Percentiles rank a stretch among this genome's conserved stretches.
These are phyloP conservation scores for Choreutis nemorana DNA, from an alignment of 2,888 invertebrate species.

Conservation along the genomic window DNA sequence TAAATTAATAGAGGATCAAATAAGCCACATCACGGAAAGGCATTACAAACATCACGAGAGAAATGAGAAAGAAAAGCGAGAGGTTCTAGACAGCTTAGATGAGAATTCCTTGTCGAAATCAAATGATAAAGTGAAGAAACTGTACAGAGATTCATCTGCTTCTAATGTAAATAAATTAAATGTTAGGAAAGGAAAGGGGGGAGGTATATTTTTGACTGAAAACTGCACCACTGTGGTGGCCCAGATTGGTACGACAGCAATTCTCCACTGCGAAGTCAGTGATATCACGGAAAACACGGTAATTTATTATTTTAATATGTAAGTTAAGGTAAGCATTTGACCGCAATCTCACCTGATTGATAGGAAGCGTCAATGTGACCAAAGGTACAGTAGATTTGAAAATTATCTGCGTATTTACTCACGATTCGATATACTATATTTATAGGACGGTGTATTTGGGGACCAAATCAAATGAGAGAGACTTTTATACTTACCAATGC, in stretches of 20 bases:
- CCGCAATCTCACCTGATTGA: too few species aligned
- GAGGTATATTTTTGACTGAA: slow-evolving; percentile 65
- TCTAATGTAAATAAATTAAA: slow-evolving; percentile 50
- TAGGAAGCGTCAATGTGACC: too few species aligned
- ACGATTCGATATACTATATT: too few species aligned
- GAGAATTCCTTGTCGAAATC: slow-evolving; percentile 36
- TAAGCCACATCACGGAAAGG: slow-evolving; percentile 26
- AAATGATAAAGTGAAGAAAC: slow-evolving; percentile 54
- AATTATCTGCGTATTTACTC: too few species aligned
- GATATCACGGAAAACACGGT: slow-evolving; percentile 71
- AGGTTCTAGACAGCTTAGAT: slow-evolving; percentile 36
- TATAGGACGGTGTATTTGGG: too few species aligned
- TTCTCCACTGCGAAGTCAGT: slow-evolving; percentile 70
- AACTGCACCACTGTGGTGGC: slow-evolving; percentile 71
- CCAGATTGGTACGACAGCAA: slow-evolving; percentile 69
- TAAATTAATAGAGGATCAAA: slow-evolving; percentile 36
- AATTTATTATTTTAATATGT: slow-evolving; percentile 23
- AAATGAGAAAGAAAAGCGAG: slow-evolving; percentile 43
- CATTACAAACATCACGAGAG: slow-evolving; percentile 31
- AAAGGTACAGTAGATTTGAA: too few species aligned
- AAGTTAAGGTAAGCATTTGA: too few species aligned
- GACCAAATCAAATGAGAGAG: too few species aligned
- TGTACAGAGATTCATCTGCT: slow-evolving; percentile 55
- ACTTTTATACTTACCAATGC: too few species aligned
- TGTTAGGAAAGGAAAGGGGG: slow-evolving; percentile 38